Percentiles rank a stretch among this genome's conserved stretches.
phyloP scores from a whole-genome alignment of 2,888 invertebrate genomes.

The Elysia crispata region DNA sequence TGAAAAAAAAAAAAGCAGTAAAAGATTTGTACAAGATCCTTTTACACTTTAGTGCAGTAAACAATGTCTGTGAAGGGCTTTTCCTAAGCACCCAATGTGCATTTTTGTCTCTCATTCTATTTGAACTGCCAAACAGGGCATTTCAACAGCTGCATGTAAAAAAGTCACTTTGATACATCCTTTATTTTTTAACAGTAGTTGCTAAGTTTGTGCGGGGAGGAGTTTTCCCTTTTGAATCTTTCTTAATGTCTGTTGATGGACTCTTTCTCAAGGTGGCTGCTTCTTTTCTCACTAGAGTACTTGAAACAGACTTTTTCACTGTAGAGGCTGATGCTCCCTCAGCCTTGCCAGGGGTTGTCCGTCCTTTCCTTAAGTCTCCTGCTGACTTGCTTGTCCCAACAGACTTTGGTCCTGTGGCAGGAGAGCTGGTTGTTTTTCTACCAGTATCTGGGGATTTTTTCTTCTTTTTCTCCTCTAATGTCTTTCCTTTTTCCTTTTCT shows the following conservation, averaged over 20 bases:
- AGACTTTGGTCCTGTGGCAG: constrained; percentile 15
- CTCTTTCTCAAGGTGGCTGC: constrained; percentile 30
- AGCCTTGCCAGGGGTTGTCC: constrained; percentile 16
- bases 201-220: background rate
- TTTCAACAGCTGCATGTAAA: no score
- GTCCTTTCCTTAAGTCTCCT: constrained; percentile 35
- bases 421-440: background rate
- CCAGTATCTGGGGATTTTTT: constrained; percentile 13
- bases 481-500: constrained; percentile 18
- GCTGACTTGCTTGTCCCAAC: constrained; percentile 34
- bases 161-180: no score
- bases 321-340: constrained; percentile 6
- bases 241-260: constrained; percentile 38
- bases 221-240: constrained; percentile 38
- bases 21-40: no score
- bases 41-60: no score
- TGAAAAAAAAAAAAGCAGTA: no score
- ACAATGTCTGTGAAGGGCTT: no score
- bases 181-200: no score
- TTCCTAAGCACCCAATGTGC: no score
- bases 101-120: no score
- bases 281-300: constrained; percentile 38
- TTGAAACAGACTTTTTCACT: constrained; percentile 33
- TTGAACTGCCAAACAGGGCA: no score
- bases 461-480: constrained; percentile 2